phyloP scores from a whole-genome alignment of 2,113 vertebrate genomes.

The Charadrius vociferus region DNA sequence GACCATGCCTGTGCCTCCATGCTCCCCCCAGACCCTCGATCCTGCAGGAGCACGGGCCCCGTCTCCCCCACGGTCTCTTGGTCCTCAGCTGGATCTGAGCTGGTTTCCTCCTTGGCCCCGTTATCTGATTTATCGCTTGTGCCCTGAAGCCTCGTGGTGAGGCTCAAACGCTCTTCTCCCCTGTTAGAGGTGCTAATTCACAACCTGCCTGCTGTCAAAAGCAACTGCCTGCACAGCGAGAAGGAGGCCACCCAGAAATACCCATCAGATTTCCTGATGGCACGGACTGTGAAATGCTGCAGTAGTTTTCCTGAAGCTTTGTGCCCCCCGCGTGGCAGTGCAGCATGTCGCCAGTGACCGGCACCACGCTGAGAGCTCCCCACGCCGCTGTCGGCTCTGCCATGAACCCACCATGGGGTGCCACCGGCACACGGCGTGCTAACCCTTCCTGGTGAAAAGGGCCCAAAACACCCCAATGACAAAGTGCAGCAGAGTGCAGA shows the following conservation, averaged over 20 bases:
- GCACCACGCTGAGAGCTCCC: neutral
- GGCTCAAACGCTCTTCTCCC: neutral
- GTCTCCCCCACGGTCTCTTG: accelerated
- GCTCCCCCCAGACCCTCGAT: neutral
- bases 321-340: accelerated
- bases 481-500: accelerated
- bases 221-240: neutral
- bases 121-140: neutral
- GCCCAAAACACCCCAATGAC: accelerated
- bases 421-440: accelerated
- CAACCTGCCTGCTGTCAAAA: neutral
- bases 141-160: neutral
- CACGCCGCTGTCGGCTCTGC: accelerated
- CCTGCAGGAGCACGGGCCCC: neutral
- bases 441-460: too few species aligned
- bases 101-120: neutral
- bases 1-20: accelerated
- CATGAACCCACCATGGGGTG: accelerated
- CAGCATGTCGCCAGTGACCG: accelerated
- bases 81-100: neutral
- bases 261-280: neutral
- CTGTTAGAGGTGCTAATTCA: neutral
- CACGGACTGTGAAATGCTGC: neutral
- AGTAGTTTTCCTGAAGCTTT: neutral
- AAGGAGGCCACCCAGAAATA: neutral